phyloP scores from a whole-genome alignment of 2,888 invertebrate species.

The Drosophila cyrtoloma region DNA sequence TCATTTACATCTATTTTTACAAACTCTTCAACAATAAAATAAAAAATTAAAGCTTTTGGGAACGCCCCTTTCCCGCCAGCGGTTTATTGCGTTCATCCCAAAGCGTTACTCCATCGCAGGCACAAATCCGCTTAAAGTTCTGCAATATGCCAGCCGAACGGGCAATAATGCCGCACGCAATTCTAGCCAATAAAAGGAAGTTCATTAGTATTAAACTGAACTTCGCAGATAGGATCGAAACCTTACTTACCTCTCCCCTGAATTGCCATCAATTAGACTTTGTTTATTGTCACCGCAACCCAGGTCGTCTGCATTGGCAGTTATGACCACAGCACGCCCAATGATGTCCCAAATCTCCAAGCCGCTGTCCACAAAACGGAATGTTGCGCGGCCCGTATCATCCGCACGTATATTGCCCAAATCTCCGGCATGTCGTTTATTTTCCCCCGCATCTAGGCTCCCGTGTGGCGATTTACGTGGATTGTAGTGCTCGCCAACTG shows the following conservation, averaged over 20 bases:
- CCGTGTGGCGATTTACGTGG: slow-evolving; percentile 86
- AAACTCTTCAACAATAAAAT: slow-evolving; percentile 15
- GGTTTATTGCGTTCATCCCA: slow-evolving; percentile 93
- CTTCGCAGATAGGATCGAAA: not conserved
- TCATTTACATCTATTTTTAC: slow-evolving; percentile 36
- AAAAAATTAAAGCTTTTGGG: slow-evolving; percentile 66
- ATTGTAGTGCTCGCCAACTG: slow-evolving; percentile 88
- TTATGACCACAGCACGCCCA: slow-evolving; percentile 92
- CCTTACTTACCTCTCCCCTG: slow-evolving; percentile 87
- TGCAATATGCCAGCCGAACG: slow-evolving; percentile 94
- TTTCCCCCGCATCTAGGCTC: slow-evolving; percentile 84
- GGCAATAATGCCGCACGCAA: slow-evolving; percentile 95
- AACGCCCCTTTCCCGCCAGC: slow-evolving; percentile 80
- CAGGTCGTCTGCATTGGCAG: slow-evolving; percentile 88
- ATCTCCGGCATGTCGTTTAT: slow-evolving; percentile 88
- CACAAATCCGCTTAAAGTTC: slow-evolving; percentile 94
- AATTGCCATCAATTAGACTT: slow-evolving; percentile 88
- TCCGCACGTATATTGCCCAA: slow-evolving; percentile 88
- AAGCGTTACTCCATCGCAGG: slow-evolving; percentile 94
- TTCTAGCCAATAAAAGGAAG: slow-evolving; percentile 84
- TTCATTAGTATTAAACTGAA: not conserved
- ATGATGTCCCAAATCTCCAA: slow-evolving; percentile 91
- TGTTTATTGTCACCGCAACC: slow-evolving; percentile 86
- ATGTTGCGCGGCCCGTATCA: slow-evolving; percentile 88
- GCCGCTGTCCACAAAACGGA: slow-evolving; percentile 87